These are phyloP conservation scores for Celastrina argiolus DNA, from an alignment of 2,888 invertebrate genomes.

Conservation along the genomic window DNA sequence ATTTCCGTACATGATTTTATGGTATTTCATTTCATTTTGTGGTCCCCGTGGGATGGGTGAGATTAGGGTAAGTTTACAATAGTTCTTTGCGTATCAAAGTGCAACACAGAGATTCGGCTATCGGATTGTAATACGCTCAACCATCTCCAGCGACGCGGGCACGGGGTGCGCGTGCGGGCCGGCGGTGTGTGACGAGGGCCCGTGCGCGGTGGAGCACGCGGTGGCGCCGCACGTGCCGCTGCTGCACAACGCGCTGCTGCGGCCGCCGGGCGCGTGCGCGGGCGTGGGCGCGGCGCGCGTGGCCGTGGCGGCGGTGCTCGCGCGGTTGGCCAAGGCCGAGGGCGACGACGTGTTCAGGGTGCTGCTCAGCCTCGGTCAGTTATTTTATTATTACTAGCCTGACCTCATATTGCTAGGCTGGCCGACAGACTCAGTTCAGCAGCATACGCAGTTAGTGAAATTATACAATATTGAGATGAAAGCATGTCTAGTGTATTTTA, in stretches of 20 bases:
- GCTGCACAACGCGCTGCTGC: constrained; percentile 65
- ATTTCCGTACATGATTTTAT: too few relatives aligned
- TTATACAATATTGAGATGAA: too few relatives aligned
- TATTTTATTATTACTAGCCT: too few relatives aligned
- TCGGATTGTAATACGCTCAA: background rate
- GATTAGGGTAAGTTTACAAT: too few relatives aligned
- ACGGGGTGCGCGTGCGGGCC: background rate
- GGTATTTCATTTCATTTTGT: too few relatives aligned
- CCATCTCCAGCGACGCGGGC: background rate
- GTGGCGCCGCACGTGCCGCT: constrained; percentile 68
- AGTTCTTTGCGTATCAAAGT: background rate
- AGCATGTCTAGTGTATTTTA: too few relatives aligned
- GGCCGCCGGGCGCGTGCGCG: constrained; percentile 31
- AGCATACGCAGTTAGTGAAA: too few relatives aligned
- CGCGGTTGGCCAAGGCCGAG: constrained; percentile 83
- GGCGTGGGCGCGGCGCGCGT: constrained; percentile 82
- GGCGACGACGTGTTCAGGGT: constrained; percentile 84
- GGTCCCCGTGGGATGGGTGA: too few relatives aligned
- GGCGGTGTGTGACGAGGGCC: constrained; percentile 42
- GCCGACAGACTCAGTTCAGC: too few relatives aligned
- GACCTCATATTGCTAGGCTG: background rate
- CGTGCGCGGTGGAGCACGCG: constrained; percentile 53
- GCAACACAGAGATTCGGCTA: background rate
- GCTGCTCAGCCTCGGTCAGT: constrained; percentile 73
- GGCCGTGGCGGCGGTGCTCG: constrained; percentile 86